These are phyloP conservation scores for Proisotoma minuta DNA, from an alignment of 2,888 invertebrate species.

Conservation along the genomic window DNA sequence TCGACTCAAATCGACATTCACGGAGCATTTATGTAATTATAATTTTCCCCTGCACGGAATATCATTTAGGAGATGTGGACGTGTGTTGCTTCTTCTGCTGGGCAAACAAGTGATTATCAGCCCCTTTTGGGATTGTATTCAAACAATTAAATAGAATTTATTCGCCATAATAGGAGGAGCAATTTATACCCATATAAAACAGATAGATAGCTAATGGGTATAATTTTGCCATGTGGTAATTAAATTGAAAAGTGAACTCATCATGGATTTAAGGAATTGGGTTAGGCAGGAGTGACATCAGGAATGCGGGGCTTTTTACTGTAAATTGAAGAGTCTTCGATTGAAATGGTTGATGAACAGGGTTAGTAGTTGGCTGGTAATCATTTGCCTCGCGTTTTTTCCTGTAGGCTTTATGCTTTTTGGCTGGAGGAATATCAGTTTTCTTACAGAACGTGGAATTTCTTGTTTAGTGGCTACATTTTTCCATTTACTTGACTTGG, in stretches of 20 bases:
- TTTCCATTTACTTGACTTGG: conserved; percentile 35
- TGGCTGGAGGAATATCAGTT: conserved; percentile 13
- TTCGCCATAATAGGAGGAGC: conserved; percentile 3
- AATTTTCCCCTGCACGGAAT: background rate
- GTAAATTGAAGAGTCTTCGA: conserved; percentile 11
- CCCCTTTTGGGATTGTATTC: background rate
- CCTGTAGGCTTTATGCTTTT: background rate
- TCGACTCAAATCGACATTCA: conserved; percentile 3
- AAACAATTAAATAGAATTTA: conserved; percentile 1
- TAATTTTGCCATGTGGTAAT: conserved; percentile 1
- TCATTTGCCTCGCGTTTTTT: conserved; percentile 20
- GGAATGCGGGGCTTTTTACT: conserved; percentile 7
- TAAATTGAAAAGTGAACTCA: conserved; percentile 4
- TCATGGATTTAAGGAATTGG: background rate
- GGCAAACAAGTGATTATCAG: background rate
- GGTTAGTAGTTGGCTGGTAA: background rate
- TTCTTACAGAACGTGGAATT: conserved; percentile 26
- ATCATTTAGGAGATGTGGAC: too few species aligned
- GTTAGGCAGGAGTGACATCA: conserved; percentile 7
- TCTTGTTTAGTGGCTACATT: conserved; percentile 40
- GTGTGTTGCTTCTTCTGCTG: background rate
- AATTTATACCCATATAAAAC: too few species aligned
- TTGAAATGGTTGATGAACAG: conserved; percentile 15
- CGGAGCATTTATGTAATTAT: background rate
- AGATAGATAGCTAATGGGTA: background rate